Percentiles rank a stretch among this genome's conserved stretches.
These are phyloP conservation scores for Grammomys surdaster DNA, from an alignment of 2,113 vertebrate genomes.

Conservation along the genomic window DNA sequence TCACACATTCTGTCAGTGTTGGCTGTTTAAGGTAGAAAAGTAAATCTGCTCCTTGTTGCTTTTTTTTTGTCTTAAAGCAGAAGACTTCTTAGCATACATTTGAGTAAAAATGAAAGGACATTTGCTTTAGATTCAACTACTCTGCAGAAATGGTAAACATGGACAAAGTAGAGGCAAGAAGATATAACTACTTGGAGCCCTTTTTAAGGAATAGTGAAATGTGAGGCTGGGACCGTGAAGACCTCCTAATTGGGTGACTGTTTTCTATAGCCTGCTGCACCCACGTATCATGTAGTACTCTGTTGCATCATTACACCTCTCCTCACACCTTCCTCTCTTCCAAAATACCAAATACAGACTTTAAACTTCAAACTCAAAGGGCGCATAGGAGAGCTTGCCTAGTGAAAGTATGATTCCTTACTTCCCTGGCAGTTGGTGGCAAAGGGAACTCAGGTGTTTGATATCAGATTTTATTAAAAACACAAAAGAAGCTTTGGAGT, in stretches of 20 bases:
- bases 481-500: not conserved
- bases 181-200: not conserved
- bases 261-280: fast-evolving
- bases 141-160: not conserved
- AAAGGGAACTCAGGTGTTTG: not conserved
- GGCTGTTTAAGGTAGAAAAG: not conserved
- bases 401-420: not conserved
- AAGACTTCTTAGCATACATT: not conserved
- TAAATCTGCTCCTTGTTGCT: not conserved
- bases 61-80: not conserved
- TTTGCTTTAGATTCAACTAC: not conserved
- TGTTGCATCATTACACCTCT: not conserved
- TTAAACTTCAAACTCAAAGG: not conserved
- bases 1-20: not conserved
- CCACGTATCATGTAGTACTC: not conserved
- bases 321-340: not conserved
- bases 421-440: not conserved
- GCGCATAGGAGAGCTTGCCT: not conserved
- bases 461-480: not conserved
- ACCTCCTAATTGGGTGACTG: not conserved
- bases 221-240: not conserved
- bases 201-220: not conserved
- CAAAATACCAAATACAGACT: not conserved
- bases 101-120: constrained; percentile 24
- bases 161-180: not conserved